These are phyloP conservation scores for Thaleichthys pacificus DNA, from an alignment of 2,797 vertebrate species.

Conservation along the genomic window DNA sequence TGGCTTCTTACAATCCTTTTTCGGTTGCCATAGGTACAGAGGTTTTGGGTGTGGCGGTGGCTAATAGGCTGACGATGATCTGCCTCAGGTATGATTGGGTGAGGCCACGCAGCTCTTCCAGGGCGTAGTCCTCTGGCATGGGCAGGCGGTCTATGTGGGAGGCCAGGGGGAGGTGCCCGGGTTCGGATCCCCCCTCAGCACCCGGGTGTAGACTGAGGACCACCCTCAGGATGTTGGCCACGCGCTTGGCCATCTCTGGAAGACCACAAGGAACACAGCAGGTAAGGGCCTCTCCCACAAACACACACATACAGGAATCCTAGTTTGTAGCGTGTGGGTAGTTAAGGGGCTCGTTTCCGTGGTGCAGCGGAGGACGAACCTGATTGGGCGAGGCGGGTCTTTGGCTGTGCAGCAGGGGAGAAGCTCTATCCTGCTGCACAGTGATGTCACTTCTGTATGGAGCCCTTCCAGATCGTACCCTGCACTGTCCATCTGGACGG, in stretches of 20 bases:
- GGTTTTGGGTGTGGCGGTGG: not conserved
- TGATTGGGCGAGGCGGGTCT: conserved; percentile 90
- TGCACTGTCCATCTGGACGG: conserved; percentile 80
- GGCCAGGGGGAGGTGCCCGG: conserved; percentile 76
- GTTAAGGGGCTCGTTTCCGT: no score
- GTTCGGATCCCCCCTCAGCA: conserved; percentile 61
- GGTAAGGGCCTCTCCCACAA: not conserved
- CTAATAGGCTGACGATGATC: conserved; percentile 81
- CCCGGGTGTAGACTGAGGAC: conserved; percentile 87
- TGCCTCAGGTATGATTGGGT: conserved; percentile 89
- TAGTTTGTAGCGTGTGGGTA: no score
- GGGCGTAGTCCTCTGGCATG: conserved; percentile 93
- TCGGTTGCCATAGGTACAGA: not conserved
- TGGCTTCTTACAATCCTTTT: not conserved
- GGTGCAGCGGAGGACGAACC: conserved; percentile 65
- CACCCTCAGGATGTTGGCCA: conserved; percentile 88
- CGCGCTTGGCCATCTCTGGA: conserved; percentile 92
- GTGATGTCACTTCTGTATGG: conserved; percentile 84
- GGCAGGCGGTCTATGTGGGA: conserved; percentile 88
- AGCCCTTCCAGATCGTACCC: conserved; percentile 86
- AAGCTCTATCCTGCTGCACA: conserved; percentile 89
- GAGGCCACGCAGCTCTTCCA: conserved; percentile 93
- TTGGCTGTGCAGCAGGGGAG: conserved; percentile 84
- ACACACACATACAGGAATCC: not conserved
- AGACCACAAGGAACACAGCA: not conserved